Evolutionary conservation across 2,888 invertebrate species (phyloP), one percentile per base, ranked within the genome.

Genomic region (Idaea biselata): DNA sequence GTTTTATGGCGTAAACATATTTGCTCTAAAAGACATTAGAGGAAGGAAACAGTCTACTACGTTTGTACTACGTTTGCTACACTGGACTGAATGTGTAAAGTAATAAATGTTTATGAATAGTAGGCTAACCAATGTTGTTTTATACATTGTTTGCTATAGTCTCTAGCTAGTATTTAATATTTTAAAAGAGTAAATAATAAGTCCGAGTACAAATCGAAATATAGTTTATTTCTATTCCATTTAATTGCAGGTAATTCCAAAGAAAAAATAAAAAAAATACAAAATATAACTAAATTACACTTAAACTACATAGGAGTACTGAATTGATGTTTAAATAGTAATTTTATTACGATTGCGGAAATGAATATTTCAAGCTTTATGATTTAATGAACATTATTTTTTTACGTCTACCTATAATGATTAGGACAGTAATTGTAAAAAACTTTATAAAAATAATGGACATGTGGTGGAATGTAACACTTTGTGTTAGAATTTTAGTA

Each of bases 401-500:
- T 55, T 58, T 44, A 44, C 8, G n/a, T n/a, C 14, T 44, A 44
- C 44, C 44, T 44, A 44, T 14, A 44, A 14, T 44, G 44, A 56
- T 59, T 58, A 32, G 54, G 44, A 58, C 55, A 62, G 59, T 58
- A 63, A 58, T 64, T 59, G 60, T 64, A 59, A 80, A 81, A 80
- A 80, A 70, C 75, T 69, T 64, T 84, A 84, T 68, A 83, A 85
- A 83, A 84, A 83, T 85, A 83, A 80, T 75, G 57, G 65, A 63
- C 66, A 74, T 74, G 80, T 89, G 90, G 80, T 89, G 90, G 90
- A 90, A 90, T 90, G 90, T 90, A 75, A 75, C 76, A 74, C 68
- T 73, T 71, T 76, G 72, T 75, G 72, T 78, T 75, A 74, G 65
- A 66, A 66, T 72, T 77, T 78, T 76, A 78, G 71, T 60, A 64